These are phyloP conservation scores for Mugil cephalus DNA, from an alignment of 2,113 vertebrate species.

Conservation along the genomic window DNA sequence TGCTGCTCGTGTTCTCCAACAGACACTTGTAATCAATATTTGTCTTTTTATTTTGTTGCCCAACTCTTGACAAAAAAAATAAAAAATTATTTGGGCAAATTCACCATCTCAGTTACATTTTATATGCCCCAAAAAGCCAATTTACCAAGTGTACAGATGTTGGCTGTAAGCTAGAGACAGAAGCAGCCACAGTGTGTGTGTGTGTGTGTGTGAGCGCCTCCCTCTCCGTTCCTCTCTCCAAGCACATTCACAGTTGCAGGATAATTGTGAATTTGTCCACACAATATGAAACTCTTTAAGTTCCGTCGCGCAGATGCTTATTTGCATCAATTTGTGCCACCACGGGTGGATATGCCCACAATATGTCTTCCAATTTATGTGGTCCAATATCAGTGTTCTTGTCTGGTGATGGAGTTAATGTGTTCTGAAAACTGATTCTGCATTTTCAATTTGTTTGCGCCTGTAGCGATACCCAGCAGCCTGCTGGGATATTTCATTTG, in stretches of 20 bases:
- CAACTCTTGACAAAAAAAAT: not conserved
- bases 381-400: not conserved
- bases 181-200: not conserved
- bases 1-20: not conserved
- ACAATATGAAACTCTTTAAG: not conserved
- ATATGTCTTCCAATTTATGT: not conserved
- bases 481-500: not conserved
- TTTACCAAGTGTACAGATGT: not conserved
- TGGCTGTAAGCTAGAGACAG: not conserved
- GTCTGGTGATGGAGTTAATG: not conserved
- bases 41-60: not conserved
- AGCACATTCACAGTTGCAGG: not conserved
- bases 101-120: not conserved
- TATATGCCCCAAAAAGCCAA: not conserved
- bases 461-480: not conserved
- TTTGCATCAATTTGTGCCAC: not conserved
- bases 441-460: not conserved
- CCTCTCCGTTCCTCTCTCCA: not conserved
- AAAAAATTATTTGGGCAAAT: not conserved
- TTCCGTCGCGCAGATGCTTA: not conserved
- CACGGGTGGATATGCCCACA: conserved; percentile 1
- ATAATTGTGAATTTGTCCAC: not conserved
- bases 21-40: not conserved
- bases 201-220: not conserved
- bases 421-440: not conserved